phyloP scores from a whole-genome alignment of 2,888 invertebrate species.

The Polia nebulosa region DNA sequence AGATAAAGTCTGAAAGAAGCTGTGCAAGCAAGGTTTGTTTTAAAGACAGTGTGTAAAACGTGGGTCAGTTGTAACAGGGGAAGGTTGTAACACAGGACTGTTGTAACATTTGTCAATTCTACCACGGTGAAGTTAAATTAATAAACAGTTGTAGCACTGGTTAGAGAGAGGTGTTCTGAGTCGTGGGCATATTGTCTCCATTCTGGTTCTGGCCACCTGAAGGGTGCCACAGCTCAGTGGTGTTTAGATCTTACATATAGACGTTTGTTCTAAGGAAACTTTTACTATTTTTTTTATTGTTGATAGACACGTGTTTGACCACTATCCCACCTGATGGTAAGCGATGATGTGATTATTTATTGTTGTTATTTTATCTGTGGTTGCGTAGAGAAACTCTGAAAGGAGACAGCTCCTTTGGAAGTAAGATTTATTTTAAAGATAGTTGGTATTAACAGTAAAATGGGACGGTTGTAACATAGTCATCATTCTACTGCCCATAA shows the following conservation, averaged over 20 bases:
- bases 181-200: conserved; percentile 96
- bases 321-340: no score
- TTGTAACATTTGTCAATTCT: no score
- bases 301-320: no score
- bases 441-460: no score
- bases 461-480: no score
- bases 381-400: conserved; percentile 97
- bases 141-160: no score
- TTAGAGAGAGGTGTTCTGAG: conserved; percentile 94
- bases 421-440: not conserved
- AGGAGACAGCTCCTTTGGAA: conserved; percentile 93
- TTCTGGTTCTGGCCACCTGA: conserved; percentile 92
- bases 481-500: no score
- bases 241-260: conserved; percentile 97
- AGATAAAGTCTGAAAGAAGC: conserved; percentile 96
- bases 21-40: conserved; percentile 73
- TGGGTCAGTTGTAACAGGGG: not conserved
- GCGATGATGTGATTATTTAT: no score
- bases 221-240: conserved; percentile 96
- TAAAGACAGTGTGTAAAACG: not conserved
- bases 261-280: conserved; percentile 95
- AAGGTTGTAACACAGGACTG: not conserved
- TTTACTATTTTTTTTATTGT: conserved; percentile 97
- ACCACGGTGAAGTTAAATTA: no score
- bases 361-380: conserved; percentile 95